These are phyloP conservation scores for Condylura cristata DNA, from an alignment of 2,113 vertebrate genomes.

Conservation along the genomic window DNA sequence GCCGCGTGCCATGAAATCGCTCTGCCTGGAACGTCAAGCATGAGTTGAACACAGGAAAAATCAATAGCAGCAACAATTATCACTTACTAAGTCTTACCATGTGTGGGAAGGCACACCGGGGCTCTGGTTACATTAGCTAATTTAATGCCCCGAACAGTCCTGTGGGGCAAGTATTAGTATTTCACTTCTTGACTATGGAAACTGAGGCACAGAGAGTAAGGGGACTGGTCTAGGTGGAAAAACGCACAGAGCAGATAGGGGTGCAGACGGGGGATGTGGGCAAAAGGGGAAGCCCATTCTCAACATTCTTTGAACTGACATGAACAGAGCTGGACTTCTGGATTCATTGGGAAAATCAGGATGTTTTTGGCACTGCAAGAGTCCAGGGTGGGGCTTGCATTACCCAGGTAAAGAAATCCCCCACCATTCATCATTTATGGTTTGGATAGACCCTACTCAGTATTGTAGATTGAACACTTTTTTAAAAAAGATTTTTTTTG, in stretches of 20 bases:
- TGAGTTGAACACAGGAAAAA: slow-evolving; percentile 5
- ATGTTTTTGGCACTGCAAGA: not conserved
- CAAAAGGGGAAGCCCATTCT: not conserved
- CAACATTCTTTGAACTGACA: not conserved
- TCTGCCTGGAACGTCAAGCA: not conserved
- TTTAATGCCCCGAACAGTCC: not conserved
- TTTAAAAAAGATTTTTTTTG: too few relatives aligned
- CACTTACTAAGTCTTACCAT: slow-evolving; percentile 53
- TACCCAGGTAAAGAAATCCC: not conserved
- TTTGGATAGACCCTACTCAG: not conserved
- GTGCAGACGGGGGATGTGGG: not conserved
- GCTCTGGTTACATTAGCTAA: not conserved
- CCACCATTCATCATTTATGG: too few relatives aligned
- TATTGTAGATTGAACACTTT: not conserved
- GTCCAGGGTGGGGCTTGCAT: rapidly evolving
- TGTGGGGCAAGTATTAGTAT: too few relatives aligned
- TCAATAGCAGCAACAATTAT: slow-evolving; percentile 14
- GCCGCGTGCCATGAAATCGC: slow-evolving; percentile 33
- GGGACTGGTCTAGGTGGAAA: not conserved
- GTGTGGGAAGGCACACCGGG: not conserved
- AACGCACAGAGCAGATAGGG: not conserved
- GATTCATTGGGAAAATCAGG: not conserved
- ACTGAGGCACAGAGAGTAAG: not conserved
- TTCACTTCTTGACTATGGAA: not conserved
- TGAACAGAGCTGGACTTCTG: not conserved